A percentile compares a stretch with the other conserved stretches of the same genome.
Evolutionary conservation across 1,140 invertebrate species (phyloP).

Genomic region (Megalonaias nervosa): DNA sequence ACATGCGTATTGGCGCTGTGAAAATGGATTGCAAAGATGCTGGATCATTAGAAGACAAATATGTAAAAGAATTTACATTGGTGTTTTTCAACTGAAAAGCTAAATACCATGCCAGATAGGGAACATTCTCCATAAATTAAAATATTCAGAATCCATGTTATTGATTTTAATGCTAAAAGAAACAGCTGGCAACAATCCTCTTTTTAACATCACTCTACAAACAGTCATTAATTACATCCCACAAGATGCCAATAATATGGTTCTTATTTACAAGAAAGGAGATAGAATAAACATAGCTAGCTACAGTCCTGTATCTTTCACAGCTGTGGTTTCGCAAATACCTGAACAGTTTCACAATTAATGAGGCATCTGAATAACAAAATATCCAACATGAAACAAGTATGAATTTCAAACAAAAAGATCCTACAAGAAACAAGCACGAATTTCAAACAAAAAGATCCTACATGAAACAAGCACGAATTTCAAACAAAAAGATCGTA

Average conservation of each 20-base stretch:
- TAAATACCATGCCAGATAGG: slow-evolving; percentile 8
- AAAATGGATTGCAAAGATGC: slow-evolving; percentile 4
- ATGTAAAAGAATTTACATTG: slow-evolving; percentile 7
- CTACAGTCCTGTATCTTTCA: slow-evolving; percentile 14
- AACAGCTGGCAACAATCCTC: background rate
- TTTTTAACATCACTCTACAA: background rate
- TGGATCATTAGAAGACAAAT: slow-evolving; percentile 4
- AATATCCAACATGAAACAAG: no score
- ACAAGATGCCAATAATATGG: slow-evolving; percentile 4
- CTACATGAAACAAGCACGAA: no score
- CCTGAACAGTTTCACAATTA: slow-evolving; percentile 22
- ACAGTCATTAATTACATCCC: background rate
- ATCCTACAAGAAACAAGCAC: no score
- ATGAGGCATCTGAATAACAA: slow-evolving; percentile 26
- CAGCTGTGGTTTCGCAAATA: slow-evolving; percentile 16
- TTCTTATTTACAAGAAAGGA: slow-evolving; percentile 11
- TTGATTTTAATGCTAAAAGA: slow-evolving; percentile 1
- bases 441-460: no score
- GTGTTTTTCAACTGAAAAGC: slow-evolving; percentile 18
- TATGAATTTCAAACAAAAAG: no score
- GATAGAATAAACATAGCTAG: slow-evolving; percentile 10
- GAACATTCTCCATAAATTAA: background rate
- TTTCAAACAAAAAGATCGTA: no score
- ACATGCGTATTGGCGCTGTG: slow-evolving; percentile 23
- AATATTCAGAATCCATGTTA: slow-evolving; percentile 3